Percentiles rank a stretch among this genome's conserved stretches.
Conservation (phyloP, 2,888 invertebrate species). For the Gari tellinella region DNA sequence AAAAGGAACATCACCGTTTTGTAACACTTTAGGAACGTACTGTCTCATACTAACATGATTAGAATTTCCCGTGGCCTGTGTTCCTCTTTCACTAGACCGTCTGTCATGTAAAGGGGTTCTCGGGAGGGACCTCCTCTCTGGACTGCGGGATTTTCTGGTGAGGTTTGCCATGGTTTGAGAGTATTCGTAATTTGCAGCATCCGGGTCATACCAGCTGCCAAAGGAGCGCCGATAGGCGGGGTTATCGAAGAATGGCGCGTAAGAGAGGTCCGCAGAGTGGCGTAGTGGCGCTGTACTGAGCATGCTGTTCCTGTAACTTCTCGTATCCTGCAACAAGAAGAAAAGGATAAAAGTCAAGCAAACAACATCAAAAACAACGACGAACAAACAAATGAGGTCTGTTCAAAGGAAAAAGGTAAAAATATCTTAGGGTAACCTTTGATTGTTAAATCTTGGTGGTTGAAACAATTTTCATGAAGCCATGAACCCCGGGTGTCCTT, state of each 20-base stretch:
- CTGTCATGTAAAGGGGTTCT: slow-evolving; percentile 6
- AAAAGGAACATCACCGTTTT: background rate
- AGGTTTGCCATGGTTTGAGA: slow-evolving; percentile 44
- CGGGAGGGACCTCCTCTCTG: slow-evolving; percentile 29
- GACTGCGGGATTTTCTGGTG: slow-evolving; percentile 21
- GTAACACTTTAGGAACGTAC: slow-evolving; percentile 19
- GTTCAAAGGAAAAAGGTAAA: too few relatives aligned
- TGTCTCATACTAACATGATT: slow-evolving; percentile 17
- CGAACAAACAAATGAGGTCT: too few relatives aligned
- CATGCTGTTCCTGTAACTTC: too few relatives aligned
- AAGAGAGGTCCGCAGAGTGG: too few relatives aligned
- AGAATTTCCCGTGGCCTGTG: background rate
- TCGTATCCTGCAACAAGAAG: too few relatives aligned
- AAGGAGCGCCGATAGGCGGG: slow-evolving; percentile 43
- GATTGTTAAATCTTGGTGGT: too few relatives aligned
- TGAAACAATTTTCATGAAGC: too few relatives aligned
- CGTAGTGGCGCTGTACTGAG: too few relatives aligned
- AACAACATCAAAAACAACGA: too few relatives aligned
- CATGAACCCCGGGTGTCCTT: too few relatives aligned
- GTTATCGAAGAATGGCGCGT: slow-evolving; percentile 22
- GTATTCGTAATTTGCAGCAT: slow-evolving; percentile 37
- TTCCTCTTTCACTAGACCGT: background rate
- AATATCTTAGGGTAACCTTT: too few relatives aligned
- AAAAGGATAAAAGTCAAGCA: too few relatives aligned
- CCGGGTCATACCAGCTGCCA: slow-evolving; percentile 48